A percentile compares a stretch with the other conserved stretches of the same genome.
Evolutionary conservation across 2,888 invertebrate species (phyloP).

Genomic region (Lobophora halterata): DNA sequence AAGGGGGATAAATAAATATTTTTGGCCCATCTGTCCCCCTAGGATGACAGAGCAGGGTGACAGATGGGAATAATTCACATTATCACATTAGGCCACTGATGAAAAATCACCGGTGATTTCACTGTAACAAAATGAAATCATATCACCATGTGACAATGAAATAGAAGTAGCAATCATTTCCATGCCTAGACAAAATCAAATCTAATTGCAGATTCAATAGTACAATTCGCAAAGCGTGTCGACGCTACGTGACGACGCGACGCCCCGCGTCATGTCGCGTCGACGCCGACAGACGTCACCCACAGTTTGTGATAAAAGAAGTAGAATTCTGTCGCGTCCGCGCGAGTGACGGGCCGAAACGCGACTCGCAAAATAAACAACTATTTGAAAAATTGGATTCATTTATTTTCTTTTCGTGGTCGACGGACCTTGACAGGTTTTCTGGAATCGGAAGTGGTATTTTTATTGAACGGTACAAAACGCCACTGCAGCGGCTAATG

Average conservation of each 20-base stretch:
- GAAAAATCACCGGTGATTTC: too few species aligned
- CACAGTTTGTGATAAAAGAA: constrained; percentile 35
- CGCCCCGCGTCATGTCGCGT: constrained; percentile 25
- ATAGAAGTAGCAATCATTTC: neutral
- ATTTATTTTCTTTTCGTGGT: constrained; percentile 17
- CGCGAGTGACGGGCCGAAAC: constrained; percentile 21
- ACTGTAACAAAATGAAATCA: too few species aligned
- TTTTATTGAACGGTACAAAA: neutral
- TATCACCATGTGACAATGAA: too few species aligned
- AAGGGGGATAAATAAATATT: too few species aligned
- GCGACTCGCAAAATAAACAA: constrained; percentile 28
- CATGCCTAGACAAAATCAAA: constrained; percentile 11
- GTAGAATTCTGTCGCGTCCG: constrained; percentile 25
- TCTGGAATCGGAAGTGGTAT: constrained; percentile 5
- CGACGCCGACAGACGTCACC: constrained; percentile 32
- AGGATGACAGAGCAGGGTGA: too few species aligned
- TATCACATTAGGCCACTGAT: too few species aligned
- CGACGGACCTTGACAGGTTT: constrained; percentile 16
- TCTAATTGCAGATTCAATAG: constrained; percentile 26
- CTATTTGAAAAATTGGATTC: constrained; percentile 29
- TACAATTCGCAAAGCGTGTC: constrained; percentile 10
- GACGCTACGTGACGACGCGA: constrained; percentile 25
- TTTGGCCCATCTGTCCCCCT: too few species aligned
- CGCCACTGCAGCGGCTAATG: too few species aligned
- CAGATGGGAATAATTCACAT: too few species aligned